Evolutionary conservation across 2,888 invertebrate species (phyloP).

Genomic region (Harpalus rufipes): DNA sequence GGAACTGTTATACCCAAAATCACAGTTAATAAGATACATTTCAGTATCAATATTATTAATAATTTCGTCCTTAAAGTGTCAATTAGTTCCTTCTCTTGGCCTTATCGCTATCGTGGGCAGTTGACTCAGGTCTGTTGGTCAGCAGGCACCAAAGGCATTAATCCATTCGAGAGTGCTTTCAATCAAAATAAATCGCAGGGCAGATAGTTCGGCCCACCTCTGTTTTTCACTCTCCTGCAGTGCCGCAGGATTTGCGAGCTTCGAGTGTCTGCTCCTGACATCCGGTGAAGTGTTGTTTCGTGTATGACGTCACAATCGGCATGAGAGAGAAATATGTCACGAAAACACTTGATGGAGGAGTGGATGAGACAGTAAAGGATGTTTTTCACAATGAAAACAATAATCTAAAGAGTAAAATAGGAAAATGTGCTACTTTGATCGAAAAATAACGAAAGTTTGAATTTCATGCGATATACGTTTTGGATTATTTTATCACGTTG

Average conservation of each 20-base stretch:
- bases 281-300: conserved; percentile 42
- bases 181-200: conserved; percentile 60
- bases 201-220: not conserved
- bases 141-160: conserved; percentile 28
- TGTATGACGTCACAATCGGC: conserved; percentile 38
- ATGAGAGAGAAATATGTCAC: not conserved
- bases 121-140: conserved; percentile 6
- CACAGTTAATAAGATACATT: too few relatives aligned
- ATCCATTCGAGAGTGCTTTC: conserved; percentile 61
- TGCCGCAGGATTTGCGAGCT: conserved; percentile 45
- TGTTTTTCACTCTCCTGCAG: conserved; percentile 37
- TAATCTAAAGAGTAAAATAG: too few relatives aligned
- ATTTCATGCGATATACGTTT: too few relatives aligned
- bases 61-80: not conserved
- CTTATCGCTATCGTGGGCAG: not conserved
- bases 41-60: too few relatives aligned
- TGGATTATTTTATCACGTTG: too few relatives aligned
- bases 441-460: too few relatives aligned
- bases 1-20: too few relatives aligned
- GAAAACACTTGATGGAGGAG: not conserved
- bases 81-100: not conserved
- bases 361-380: not conserved
- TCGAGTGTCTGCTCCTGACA: conserved; percentile 14
- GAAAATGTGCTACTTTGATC: too few relatives aligned
- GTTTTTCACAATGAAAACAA: too few relatives aligned